These are phyloP conservation scores for Frieseomelitta varia DNA, from an alignment of 1,140 invertebrate genomes.

Conservation along the genomic window DNA sequence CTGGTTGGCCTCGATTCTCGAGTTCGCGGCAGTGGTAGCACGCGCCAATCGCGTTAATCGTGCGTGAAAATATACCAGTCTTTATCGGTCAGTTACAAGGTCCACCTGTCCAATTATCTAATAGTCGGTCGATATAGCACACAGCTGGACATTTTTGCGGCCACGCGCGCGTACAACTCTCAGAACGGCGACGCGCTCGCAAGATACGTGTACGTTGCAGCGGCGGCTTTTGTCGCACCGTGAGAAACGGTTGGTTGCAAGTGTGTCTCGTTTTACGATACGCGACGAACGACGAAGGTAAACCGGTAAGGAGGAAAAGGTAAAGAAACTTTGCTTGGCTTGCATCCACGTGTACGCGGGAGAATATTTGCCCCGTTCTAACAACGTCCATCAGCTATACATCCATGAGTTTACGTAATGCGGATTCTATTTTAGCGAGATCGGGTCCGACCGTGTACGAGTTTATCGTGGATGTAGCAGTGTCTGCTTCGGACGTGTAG, in stretches of 20 bases:
- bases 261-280: conserved; percentile 41
- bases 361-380: conserved; percentile 32
- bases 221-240: conserved; percentile 58
- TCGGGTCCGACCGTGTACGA: neutral
- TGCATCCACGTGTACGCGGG: neutral
- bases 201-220: neutral
- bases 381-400: conserved; percentile 18
- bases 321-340: neutral
- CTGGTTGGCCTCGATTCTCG: conserved; percentile 1
- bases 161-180: conserved; percentile 9
- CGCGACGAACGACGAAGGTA: conserved; percentile 41
- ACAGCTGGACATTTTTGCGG: conserved; percentile 7
- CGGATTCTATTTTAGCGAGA: conserved; percentile 16
- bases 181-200: conserved; percentile 41
- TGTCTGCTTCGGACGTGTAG: neutral
- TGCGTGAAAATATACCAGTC: conserved; percentile 67
- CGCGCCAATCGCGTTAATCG: conserved; percentile 60
- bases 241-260: conserved; percentile 54
- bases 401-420: conserved; percentile 50
- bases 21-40: conserved; percentile 25
- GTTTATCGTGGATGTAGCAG: neutral
- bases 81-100: conserved; percentile 37
- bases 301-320: conserved; percentile 13
- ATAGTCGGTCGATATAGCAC: conserved; percentile 21
- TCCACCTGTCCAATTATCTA: conserved; percentile 53